A percentile compares a stretch with the other conserved stretches of the same genome.
phyloP scores from a whole-genome alignment of 2,113 vertebrate species.

The zebrafish (Danio rerio) region DNA sequence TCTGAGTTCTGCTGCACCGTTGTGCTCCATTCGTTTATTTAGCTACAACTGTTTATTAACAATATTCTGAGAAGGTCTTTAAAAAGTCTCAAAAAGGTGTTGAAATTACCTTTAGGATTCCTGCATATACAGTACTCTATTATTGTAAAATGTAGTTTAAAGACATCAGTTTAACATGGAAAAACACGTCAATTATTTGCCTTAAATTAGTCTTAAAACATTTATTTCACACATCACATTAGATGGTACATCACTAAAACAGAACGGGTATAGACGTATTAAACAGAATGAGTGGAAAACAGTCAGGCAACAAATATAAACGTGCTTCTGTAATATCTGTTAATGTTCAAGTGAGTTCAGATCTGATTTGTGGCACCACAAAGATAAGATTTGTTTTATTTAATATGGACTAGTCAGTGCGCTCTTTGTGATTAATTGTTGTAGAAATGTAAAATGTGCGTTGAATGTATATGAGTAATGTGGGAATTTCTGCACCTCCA shows the following conservation, averaged over 20 bases:
- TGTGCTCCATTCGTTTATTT: too few species aligned
- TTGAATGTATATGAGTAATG: not conserved
- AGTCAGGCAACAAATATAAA: not conserved
- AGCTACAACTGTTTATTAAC: too few species aligned
- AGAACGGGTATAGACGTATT: not conserved
- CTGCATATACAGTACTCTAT: too few species aligned
- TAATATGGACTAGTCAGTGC: not conserved
- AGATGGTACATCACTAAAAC: not conserved
- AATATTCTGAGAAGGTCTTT: too few species aligned
- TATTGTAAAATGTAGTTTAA: not conserved
- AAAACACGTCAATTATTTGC: constrained; percentile 61
- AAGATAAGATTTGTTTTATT: not conserved
- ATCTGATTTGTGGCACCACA: not conserved
- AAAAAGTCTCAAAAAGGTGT: too few species aligned
- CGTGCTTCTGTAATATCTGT: not conserved
- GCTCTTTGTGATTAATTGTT: not conserved
- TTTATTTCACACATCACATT: constrained; percentile 26
- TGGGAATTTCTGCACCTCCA: not conserved
- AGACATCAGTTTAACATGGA: not conserved
- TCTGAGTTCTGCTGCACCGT: too few species aligned
- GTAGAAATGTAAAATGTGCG: not conserved
- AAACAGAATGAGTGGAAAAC: not conserved
- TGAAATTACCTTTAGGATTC: too few species aligned
- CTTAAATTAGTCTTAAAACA: not conserved
- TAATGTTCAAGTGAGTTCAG: not conserved